These are phyloP conservation scores for Leguminivora glycinivorella DNA, from an alignment of 1,140 invertebrate species.

Conservation along the genomic window DNA sequence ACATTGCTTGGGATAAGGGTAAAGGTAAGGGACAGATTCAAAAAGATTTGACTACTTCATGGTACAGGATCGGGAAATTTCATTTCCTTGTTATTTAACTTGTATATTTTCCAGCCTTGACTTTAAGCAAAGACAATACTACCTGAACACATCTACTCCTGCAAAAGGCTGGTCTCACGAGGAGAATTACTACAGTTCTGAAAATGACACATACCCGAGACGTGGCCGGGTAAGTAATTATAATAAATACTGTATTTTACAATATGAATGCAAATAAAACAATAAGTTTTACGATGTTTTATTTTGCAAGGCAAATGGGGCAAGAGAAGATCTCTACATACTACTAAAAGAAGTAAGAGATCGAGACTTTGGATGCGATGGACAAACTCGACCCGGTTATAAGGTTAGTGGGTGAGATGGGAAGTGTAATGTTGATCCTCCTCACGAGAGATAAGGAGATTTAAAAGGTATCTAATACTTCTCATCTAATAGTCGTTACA, in stretches of 20 bases:
- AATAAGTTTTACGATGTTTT: background rate
- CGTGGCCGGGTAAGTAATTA: background rate
- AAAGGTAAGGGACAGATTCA: no score
- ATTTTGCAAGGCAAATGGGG: background rate
- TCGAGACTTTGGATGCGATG: background rate
- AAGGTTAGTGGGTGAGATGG: background rate
- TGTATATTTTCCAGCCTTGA: background rate
- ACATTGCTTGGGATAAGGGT: no score
- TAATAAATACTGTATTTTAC: no score
- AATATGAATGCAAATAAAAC: no score
- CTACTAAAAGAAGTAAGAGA: background rate
- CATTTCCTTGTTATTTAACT: no score
- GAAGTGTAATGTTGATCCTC: no score
- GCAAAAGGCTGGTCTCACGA: background rate
- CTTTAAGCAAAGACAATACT: background rate
- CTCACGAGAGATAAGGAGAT: no score
- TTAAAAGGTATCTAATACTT: no score
- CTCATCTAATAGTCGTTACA: no score
- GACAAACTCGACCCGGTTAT: background rate
- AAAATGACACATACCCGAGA: background rate
- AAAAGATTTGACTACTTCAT: no score
- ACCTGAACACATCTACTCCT: background rate
- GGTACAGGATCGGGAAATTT: no score
- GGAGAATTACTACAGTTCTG: background rate
- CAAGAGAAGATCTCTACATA: background rate